Evolutionary conservation across 2,797 vertebrate genomes (phyloP), one percentile per base, ranked within the genome.

Genomic region (Hirundo rustica): DNA sequence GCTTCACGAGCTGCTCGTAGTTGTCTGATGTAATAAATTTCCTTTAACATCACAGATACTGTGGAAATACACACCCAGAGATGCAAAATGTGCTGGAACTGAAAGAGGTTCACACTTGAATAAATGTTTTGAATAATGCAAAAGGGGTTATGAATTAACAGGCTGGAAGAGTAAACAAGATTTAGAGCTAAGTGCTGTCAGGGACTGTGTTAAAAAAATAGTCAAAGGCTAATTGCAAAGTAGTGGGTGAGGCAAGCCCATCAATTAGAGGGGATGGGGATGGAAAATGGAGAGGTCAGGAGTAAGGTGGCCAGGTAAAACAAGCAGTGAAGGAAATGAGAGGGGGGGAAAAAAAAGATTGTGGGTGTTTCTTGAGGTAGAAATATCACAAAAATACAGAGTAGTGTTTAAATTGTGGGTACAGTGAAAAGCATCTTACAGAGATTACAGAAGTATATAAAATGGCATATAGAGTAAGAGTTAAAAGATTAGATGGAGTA

Each of bases 221-320:
- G 79, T 67, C 67, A 88, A 93, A 95, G 67, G 85, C 79, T 96
- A 97, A 96, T 96, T 96, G 93, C 72, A 89, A 73, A 91, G 81
- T 85, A 93, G 66, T 30, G 78, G 19, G 72, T 95, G 70, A 78
- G 44, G 62, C 71, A 95, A 96, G 75, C n/a, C 71, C 60, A 38
- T 94, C 85, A 94, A 95, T 95, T 82, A 95, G 70, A 94, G 83
- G 30, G 30, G 58, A 18, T 88, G 54, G 84, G 47, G 77, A 77
- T 58, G 58, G 88, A 94, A 97, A 96, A 88, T 73, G 32, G 75
- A 71, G 60, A 94, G 66, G 77, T 87, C 61, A 58, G 38, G 42
- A 66, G n/a, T 73, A 81, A 71, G 48, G 73, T 51, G 22, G 10
- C 42, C 70, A 48, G 42, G 47, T 85, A 93, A 95, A 91, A 93